A percentile compares a stretch with the other conserved stretches of the same genome.
Evolutionary conservation across 2,888 invertebrate species (phyloP).

Genomic region (Drosophila rellima): DNA sequence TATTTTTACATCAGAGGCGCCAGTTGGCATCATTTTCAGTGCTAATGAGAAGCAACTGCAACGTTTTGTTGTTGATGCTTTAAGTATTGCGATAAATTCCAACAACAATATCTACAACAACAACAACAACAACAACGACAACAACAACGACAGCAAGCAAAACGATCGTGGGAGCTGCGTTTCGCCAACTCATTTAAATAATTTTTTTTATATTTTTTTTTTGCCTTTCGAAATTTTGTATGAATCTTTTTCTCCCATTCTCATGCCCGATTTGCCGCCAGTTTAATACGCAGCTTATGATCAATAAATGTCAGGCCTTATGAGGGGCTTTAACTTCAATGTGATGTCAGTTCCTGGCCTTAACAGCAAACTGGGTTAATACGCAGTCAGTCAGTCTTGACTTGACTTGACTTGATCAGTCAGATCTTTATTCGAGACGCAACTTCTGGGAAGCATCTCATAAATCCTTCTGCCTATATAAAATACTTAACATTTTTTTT

Average conservation of each 20-base stretch:
- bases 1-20: constrained; percentile 38
- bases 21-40: constrained; percentile 37
- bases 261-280: constrained; percentile 32
- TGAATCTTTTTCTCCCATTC: constrained; percentile 48
- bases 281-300: constrained; percentile 80
- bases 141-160: constrained; percentile 21
- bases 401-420: constrained; percentile 3
- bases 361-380: constrained; percentile 70
- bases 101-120: constrained; percentile 20
- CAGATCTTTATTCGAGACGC: constrained; percentile 8
- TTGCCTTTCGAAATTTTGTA: constrained; percentile 55
- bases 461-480: constrained; percentile 46
- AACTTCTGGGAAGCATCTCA: constrained; percentile 62
- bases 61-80: constrained; percentile 61
- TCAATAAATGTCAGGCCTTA: constrained; percentile 79
- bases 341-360: constrained; percentile 31
- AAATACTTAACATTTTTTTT: constrained; percentile 60
- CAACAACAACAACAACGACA: constrained; percentile 22
- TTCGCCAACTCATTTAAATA: constrained; percentile 71
- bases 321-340: constrained; percentile 53
- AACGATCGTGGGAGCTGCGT: constrained; percentile 72
- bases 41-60: constrained; percentile 60
- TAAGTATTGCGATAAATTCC: constrained; percentile 49
- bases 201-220: background rate
- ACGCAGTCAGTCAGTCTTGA: constrained; percentile 12